A percentile compares a stretch with the other conserved stretches of the same genome.
Conservation (phyloP, 2,797 vertebrate genomes). For the Acridotheres tristis region DNA sequence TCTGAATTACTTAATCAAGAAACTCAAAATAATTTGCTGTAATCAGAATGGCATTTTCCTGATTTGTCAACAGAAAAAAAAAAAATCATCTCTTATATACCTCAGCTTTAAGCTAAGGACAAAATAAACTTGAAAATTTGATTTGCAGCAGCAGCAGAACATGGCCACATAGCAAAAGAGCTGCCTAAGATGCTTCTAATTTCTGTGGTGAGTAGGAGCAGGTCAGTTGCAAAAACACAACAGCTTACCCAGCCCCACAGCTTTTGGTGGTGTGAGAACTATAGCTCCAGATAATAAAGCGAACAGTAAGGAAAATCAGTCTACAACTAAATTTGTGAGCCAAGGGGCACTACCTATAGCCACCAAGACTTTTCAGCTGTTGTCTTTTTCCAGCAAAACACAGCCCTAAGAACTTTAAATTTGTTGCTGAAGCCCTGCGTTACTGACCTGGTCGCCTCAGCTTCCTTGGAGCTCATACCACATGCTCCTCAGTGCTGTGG, state of each 20-base stretch:
- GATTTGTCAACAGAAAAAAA: neutral
- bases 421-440: rapidly evolving
- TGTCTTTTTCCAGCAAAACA: neutral
- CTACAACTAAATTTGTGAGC: neutral
- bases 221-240: neutral
- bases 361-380: neutral
- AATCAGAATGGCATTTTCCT: neutral
- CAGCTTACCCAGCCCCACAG: neutral
- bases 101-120: neutral
- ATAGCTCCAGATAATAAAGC: neutral
- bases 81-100: neutral
- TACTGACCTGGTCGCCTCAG: neutral
- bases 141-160: neutral
- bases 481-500: neutral
- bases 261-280: neutral
- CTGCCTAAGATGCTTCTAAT: neutral
- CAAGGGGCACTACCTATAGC: neutral
- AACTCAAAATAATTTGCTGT: neutral
- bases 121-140: neutral
- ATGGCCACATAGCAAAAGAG: neutral
- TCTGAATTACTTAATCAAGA: neutral
- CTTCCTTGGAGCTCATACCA: neutral
- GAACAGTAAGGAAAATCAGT: neutral
- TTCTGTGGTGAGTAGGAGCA: neutral
- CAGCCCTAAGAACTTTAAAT: neutral